A percentile compares a stretch with the other conserved stretches of the same genome.
Conservation (phyloP, 2,113 vertebrate species). For the Percina caprodes region DNA sequence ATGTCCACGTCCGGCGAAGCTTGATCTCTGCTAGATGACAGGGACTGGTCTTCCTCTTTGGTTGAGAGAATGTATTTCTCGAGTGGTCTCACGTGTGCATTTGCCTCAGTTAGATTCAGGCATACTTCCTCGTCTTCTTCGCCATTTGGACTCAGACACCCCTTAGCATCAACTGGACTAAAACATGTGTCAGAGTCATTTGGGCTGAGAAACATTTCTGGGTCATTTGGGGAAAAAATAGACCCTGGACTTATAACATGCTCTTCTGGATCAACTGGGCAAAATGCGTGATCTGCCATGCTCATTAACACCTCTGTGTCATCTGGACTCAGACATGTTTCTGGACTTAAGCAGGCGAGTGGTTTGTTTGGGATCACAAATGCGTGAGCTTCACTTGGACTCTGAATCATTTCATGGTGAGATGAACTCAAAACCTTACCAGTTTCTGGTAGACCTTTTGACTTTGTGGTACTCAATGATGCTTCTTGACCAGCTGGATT, state of each 20-base stretch:
- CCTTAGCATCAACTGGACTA: not conserved
- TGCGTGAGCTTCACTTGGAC: not conserved
- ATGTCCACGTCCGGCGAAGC: not conserved
- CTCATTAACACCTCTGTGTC: not conserved
- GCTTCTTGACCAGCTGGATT: not conserved
- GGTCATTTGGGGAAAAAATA: not conserved
- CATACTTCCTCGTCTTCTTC: slow-evolving; percentile 22
- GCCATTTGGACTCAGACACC: not conserved
- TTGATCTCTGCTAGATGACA: not conserved
- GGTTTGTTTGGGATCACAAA: not conserved
- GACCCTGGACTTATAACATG: not conserved
- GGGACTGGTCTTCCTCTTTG: slow-evolving; percentile 18
- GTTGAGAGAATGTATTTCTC: slow-evolving; percentile 38
- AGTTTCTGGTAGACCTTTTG: slow-evolving; percentile 9
- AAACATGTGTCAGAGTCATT: not conserved
- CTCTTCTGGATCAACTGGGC: not conserved
- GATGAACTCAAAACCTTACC: slow-evolving; percentile 20
- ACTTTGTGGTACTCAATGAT: slow-evolving; percentile 1
- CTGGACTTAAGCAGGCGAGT: not conserved
- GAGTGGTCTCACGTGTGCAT: not conserved
- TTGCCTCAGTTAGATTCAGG: slow-evolving; percentile 34
- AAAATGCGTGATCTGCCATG: slow-evolving; percentile 3
- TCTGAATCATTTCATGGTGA: not conserved
- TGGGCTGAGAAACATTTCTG: not conserved
- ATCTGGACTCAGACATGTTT: slow-evolving; percentile 1